phyloP scores from a whole-genome alignment of 1,140 invertebrate genomes.

The Anadara kagoshimensis region DNA sequence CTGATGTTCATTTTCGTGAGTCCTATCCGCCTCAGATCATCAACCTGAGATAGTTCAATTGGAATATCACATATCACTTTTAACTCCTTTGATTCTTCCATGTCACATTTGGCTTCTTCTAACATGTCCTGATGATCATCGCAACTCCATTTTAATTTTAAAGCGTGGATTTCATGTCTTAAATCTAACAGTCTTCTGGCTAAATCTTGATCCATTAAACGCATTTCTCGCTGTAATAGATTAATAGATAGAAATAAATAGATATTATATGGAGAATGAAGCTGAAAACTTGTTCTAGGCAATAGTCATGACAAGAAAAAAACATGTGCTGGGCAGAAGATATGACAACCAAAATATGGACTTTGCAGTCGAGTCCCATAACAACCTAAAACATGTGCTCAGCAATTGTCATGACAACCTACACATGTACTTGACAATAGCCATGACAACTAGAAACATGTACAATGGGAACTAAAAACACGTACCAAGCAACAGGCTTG shows the following conservation, averaged over 20 bases:
- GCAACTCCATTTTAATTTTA: conserved; percentile 55
- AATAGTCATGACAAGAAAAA: too few relatives aligned
- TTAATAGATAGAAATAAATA: background rate
- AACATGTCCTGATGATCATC: conserved; percentile 56
- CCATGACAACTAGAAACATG: too few relatives aligned
- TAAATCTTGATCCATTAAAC: conserved; percentile 51
- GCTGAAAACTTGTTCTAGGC: too few relatives aligned
- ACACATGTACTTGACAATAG: too few relatives aligned
- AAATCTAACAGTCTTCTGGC: conserved; percentile 57
- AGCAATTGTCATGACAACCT: too few relatives aligned
- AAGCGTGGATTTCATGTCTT: conserved; percentile 54
- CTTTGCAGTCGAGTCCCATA: too few relatives aligned
- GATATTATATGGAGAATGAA: too few relatives aligned
- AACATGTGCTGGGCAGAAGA: too few relatives aligned
- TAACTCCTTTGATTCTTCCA: conserved; percentile 54
- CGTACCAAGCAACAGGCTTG: too few relatives aligned
- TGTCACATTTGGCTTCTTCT: conserved; percentile 52
- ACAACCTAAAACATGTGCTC: too few relatives aligned
- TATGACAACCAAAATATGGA: too few relatives aligned
- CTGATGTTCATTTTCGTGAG: conserved; percentile 58
- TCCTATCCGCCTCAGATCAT: conserved; percentile 53
- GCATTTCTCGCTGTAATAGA: conserved; percentile 52
- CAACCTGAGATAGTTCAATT: conserved; percentile 24
- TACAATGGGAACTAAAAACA: too few relatives aligned
- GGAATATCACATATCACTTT: conserved; percentile 58